Base-by-base conservation (phyloP, 2,113 vertebrate species). In the Planiliza haematocheilus region DNA sequence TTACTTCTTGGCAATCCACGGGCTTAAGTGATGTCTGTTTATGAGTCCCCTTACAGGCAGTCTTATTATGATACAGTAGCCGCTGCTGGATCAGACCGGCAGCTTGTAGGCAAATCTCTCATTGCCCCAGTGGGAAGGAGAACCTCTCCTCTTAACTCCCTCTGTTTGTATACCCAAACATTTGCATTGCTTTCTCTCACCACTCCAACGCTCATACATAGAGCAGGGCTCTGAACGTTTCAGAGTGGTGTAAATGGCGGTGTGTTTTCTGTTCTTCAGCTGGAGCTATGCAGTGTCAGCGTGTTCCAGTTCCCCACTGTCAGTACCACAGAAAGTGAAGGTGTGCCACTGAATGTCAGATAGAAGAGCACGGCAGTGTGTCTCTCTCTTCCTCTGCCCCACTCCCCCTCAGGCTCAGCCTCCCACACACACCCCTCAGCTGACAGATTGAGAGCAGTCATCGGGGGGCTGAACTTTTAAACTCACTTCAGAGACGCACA, bases 381-480 rank as follows among this genome's bases (percentile, higher is more conserved):
- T 60, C 59, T 62, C 42, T 43, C 61, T 43, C 41, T 46, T 30
- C 37, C 50, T 11, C 57, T 11, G 50, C 14, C 64, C 49, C 36
- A 21, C 62, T 59, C 69, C 64, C 77, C 86, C 78, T 74, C 76
- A 55, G 74, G 88, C 88, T 76, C 76, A 74, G 68, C 82, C 85
- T 82, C 86, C 76, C 83, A 76, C 86, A 77, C 58, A 61, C 68
- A 52, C 81, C 77, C 68, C 55, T 81, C 76, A 82, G 82, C 82
- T 92, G 92, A 91, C 92, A 91, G 90, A 92, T 92, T 92, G 89
- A 92, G 92, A 92, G 86, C 91, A 91, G 82, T 88, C 88, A 88
- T 79, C 62, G 18, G 90, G 84, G 87, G 83, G 83, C 67, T 89
- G 88, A 92, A 91, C 91, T 87, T 90, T 90, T 86, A 90, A 91